Percentiles rank a stretch among this genome's conserved stretches.
Evolutionary conservation across 2,888 invertebrate species (phyloP).

Genomic region (Mamestra brassicae): DNA sequence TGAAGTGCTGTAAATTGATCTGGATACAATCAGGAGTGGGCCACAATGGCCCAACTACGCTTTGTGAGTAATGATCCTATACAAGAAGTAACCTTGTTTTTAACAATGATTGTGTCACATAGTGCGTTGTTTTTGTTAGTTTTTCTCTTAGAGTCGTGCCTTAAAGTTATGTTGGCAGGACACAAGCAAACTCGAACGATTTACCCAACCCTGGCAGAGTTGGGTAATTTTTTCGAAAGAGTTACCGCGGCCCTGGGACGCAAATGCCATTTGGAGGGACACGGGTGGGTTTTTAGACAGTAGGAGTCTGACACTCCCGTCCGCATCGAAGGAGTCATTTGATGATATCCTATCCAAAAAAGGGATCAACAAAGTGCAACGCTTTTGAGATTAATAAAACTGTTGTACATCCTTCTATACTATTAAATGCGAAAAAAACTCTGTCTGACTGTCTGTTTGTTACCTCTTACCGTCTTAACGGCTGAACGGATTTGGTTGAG

Average conservation of each 20-base stretch:
- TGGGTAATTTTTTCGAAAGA: no score
- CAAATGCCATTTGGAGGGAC: no score
- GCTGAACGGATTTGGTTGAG: no score
- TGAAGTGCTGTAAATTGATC: constrained; percentile 55
- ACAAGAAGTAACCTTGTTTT: constrained; percentile 10
- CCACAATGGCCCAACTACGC: constrained; percentile 17
- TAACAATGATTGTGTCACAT: constrained; percentile 5
- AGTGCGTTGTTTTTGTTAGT: background rate
- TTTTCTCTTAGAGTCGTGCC: background rate
- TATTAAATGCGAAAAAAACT: background rate
- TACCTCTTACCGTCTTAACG: no score
- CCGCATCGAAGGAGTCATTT: no score
- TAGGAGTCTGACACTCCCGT: no score
- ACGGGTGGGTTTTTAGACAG: no score
- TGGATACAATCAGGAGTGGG: constrained; percentile 29
- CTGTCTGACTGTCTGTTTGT: no score
- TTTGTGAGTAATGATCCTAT: constrained; percentile 41
- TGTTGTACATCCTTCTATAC: background rate
- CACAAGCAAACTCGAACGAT: no score
- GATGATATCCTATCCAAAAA: no score
- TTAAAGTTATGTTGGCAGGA: background rate
- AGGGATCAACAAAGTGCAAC: background rate
- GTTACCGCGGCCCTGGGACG: no score
- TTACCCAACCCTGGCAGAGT: no score
- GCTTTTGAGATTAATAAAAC: background rate